Conservation (phyloP, 2,888 invertebrate species). For the Tubulanus polymorphus region DNA sequence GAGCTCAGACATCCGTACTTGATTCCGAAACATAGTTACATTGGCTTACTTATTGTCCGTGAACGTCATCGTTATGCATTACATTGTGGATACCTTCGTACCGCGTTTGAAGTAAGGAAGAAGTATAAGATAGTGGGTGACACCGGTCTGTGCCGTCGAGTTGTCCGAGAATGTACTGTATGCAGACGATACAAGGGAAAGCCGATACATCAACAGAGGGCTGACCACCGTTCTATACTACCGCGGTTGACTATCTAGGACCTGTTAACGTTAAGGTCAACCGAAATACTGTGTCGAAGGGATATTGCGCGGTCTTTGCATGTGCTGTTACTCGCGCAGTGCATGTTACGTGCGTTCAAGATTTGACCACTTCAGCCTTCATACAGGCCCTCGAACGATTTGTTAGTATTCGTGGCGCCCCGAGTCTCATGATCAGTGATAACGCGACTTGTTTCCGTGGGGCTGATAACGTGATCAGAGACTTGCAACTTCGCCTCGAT, state of each 20-base stretch:
- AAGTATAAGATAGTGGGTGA: constrained; percentile 9
- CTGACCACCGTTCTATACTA: not conserved
- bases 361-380: constrained; percentile 3
- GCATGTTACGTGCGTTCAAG: constrained; percentile 3
- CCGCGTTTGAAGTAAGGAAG: constrained; percentile 5
- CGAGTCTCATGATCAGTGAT: not conserved
- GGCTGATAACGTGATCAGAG: not conserved
- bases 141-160: too few relatives aligned
- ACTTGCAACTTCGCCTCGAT: too few relatives aligned
- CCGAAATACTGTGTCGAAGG: not conserved
- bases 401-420: constrained; percentile 3
- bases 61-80: constrained; percentile 2
- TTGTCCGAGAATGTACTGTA: too few relatives aligned
- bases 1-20: constrained; percentile 7
- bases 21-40: constrained; percentile 2
- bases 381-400: constrained; percentile 2
- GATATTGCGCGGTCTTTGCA: constrained; percentile 5
- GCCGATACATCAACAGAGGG: not conserved
- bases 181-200: too few relatives aligned
- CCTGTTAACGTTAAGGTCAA: not conserved
- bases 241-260: not conserved
- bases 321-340: constrained; percentile 2
- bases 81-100: constrained; percentile 8
- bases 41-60: not conserved
- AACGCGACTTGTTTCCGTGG: constrained; percentile 5